Conservation (phyloP, 1,140 invertebrate species). For the Magallana ariakensis region DNA sequence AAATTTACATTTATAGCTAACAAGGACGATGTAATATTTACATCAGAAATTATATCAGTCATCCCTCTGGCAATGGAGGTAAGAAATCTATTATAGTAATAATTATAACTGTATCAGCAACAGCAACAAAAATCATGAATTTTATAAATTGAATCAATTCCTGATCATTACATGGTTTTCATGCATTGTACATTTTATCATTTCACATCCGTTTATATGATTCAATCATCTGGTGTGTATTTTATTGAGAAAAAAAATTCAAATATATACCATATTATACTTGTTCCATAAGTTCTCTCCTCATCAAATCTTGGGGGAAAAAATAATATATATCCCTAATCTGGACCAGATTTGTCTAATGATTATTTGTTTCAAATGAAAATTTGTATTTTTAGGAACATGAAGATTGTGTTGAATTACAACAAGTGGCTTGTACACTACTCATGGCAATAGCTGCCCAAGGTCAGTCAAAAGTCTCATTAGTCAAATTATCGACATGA, state of each 20-base stretch:
- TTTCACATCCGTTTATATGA: too few species aligned
- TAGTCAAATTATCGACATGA: neutral
- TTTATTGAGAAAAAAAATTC: too few species aligned
- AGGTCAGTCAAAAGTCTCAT: constrained; percentile 61
- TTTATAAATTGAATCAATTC: too few species aligned
- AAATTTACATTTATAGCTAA: constrained; percentile 64
- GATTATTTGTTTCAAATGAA: neutral
- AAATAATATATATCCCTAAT: too few species aligned
- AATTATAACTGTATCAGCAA: too few species aligned
- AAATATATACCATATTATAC: neutral
- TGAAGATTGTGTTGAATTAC: constrained; percentile 67
- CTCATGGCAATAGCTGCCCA: constrained; percentile 75
- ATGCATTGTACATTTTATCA: too few species aligned
- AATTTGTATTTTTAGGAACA: constrained; percentile 63
- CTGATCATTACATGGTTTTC: too few species aligned
- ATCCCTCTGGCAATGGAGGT: constrained; percentile 71
- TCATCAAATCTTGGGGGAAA: too few species aligned
- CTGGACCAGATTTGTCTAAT: neutral
- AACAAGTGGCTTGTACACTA: constrained; percentile 66
- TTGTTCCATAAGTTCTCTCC: too few species aligned
- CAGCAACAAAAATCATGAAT: too few species aligned
- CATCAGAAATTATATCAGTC: constrained; percentile 68
- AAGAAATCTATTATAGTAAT: neutral
- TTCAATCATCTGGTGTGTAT: too few species aligned
- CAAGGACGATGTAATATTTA: constrained; percentile 71